Evolutionary conservation across 1,140 invertebrate genomes (phyloP).

Genomic region (Ips nitidus): DNA sequence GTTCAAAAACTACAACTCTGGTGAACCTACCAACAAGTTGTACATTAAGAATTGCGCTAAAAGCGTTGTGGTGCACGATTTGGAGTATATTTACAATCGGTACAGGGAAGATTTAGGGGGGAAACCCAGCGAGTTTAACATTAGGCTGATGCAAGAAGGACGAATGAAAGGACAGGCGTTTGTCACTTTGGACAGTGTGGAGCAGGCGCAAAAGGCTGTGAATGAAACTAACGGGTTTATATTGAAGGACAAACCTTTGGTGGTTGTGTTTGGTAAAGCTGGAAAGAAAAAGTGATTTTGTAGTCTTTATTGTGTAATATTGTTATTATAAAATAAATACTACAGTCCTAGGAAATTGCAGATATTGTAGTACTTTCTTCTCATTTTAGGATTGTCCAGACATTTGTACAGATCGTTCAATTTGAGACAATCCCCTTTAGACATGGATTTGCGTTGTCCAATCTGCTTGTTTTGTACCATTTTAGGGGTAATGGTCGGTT

Average conservation of each 20-base stretch:
- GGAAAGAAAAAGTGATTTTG: conserved; percentile 40
- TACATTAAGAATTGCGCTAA: conserved; percentile 94
- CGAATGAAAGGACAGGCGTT: conserved; percentile 97
- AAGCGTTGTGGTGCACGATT: conserved; percentile 71
- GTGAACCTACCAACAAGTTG: conserved; percentile 77
- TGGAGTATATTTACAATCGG: conserved; percentile 76
- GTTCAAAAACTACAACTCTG: conserved; percentile 85
- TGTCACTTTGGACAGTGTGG: conserved; percentile 75
- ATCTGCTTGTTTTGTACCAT: conserved; percentile 54
- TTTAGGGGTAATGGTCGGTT: conserved; percentile 65
- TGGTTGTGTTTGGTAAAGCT: conserved; percentile 82
- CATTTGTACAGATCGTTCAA: conserved; percentile 71
- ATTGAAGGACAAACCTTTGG: conserved; percentile 85
- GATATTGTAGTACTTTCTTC: conserved; percentile 63
- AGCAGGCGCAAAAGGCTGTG: conserved; percentile 72
- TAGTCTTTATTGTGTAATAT: no score
- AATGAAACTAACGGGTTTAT: conserved; percentile 88
- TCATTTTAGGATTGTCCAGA: conserved; percentile 55
- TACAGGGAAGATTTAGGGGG: conserved; percentile 51
- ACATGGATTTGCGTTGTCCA: conserved; percentile 63
- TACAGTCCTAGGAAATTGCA: conserved; percentile 60
- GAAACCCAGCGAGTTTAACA: conserved; percentile 68
- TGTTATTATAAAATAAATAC: background rate
- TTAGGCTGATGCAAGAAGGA: conserved; percentile 91
- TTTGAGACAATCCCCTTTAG: conserved; percentile 70